Evolutionary conservation across 1,140 invertebrate species (phyloP), one percentile per base, ranked within the genome.

Genomic region (Drosophila albomicans): DNA sequence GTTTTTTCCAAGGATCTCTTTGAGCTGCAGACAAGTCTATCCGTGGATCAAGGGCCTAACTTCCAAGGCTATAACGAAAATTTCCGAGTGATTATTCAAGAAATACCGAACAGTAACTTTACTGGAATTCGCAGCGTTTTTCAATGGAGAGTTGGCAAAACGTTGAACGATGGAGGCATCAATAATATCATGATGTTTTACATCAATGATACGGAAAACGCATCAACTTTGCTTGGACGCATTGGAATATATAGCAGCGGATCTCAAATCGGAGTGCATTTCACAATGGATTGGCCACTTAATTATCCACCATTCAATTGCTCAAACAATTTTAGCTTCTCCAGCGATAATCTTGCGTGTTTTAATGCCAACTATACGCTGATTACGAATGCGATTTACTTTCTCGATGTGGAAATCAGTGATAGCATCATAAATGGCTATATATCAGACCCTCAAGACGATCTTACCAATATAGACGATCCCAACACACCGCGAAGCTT

Each of bases 371-470:
- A 56, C 2, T 78, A 54, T 52, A 61, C 41, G 1, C 59, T 78
- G 46, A 56, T 78, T 49, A 61, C 67, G 38, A 72, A 79, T 57
- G 75, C 61, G 16, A 72, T 78, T 1, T 79, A 79, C 56, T 79
- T 20, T 5, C 38, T 79, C 35, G 75, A 79, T 46, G 76, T 79
- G 7, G 61, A 79, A 41, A 79, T 78, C 3, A 11, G 45, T 1
- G 62, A 68, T 11, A 71, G 54, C 0, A 46, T n/a, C 10, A 71
- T 77, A 5, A 28, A 7, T 7, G 76, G 66, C 0, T 77, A 71
- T 20, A 78, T 78, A 1, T 78, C 76, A 1, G 66, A 77, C 0
- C 76, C 74, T 2, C 76, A 71, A 52, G 51, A 71, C 59, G 61
- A 78, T 30, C 59, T 71, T 1, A 45, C 46, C 1, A 28, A 16